Base-by-base conservation (phyloP, 2,113 vertebrate genomes). In the Suricata suricatta region DNA sequence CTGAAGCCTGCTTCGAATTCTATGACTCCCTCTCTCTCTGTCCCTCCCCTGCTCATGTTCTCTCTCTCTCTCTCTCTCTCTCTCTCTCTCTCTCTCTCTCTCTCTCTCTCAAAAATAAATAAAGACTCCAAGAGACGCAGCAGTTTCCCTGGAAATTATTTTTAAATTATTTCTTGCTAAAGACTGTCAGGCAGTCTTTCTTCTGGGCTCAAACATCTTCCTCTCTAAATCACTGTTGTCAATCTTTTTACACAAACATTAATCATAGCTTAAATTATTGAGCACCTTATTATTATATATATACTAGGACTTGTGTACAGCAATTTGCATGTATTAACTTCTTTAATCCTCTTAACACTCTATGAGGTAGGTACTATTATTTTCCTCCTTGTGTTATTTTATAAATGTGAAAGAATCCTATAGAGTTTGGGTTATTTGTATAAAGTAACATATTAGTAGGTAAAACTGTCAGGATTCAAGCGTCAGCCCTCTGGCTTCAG, bases 131-230 rank as follows among this genome's bases (percentile, higher is more conserved):
- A 27, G 3, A 54, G 16, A 96, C 79, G 17, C 3, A 69, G 15
- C 27, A 79, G 63, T 81, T 76, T 89, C 25, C 29, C 6, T 64
- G 38, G 72, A 82, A 79, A 86, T 66, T 92, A 76, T 95, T 96
- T 93, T 72, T 29, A 60, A 86, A 85, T 93, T 88, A 86, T 96
- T 95, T 71, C 60, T 95, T 52, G 50, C 52, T 83, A 31, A 94
- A 64, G 21, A 90, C 14, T 86, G 6, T 84, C 44, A 90, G 7
- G 13, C 1, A 68, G 6, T 14, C 41, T 16, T 66, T 19, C 38
- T 50, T 77, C 10, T 90, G 35, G 64, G 41, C 11, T 85, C 29
- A 44, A 33, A 91, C 7, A 66, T 64, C 3, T 74, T 16, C 33
- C n/a, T 68, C 11, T 82, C 60, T 81, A 25, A 66, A 60, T 6